Evolutionary conservation across 2,113 vertebrate genomes (phyloP).

Genomic region (Dendropsophus ebraccatus): DNA sequence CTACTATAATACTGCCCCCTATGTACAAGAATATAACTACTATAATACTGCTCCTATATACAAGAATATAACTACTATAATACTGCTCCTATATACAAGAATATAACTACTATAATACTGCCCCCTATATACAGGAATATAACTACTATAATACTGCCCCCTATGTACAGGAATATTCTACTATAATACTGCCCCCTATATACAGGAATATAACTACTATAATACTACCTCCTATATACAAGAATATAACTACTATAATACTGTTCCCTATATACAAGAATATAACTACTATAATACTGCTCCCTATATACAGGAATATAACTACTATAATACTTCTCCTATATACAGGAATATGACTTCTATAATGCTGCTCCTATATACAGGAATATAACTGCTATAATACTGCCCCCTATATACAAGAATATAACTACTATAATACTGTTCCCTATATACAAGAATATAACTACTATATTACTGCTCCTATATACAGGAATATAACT

Average conservation of each 20-base stretch:
- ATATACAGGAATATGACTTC: too few relatives aligned
- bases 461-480: too few relatives aligned
- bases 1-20: background rate
- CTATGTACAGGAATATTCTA: background rate
- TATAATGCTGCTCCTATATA: background rate
- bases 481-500: too few relatives aligned
- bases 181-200: background rate
- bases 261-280: background rate
- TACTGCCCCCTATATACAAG: background rate
- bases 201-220: background rate
- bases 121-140: background rate
- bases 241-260: slow-evolving; percentile 7
- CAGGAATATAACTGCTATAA: slow-evolving; percentile 3
- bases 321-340: too few relatives aligned
- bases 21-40: background rate
- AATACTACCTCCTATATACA: background rate
- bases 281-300: too few relatives aligned
- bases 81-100: background rate
- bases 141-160: slow-evolving; percentile 13
- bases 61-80: slow-evolving; percentile 12
- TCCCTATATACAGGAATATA: too few relatives aligned
- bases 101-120: slow-evolving; percentile 19
- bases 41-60: background rate
- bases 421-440: background rate
- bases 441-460: too few relatives aligned